phyloP scores from a whole-genome alignment of 2,113 vertebrate species.

The Onychorhynchus coronatus region DNA sequence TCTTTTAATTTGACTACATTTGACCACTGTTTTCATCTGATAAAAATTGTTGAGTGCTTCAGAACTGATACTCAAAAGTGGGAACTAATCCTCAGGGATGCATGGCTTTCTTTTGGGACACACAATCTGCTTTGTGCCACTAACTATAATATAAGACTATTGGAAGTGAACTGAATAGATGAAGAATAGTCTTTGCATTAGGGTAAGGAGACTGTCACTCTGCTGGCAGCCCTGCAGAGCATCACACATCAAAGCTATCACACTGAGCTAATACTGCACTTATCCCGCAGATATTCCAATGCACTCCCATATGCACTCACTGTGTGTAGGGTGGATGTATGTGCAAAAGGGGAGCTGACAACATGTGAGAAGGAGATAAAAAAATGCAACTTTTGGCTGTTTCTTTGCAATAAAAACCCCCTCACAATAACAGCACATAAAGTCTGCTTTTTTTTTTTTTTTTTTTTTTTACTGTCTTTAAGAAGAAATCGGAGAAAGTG shows the following conservation, averaged over 20 bases:
- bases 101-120: neutral
- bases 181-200: slow-evolving; percentile 62
- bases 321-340: neutral
- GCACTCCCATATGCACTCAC: slow-evolving; percentile 22
- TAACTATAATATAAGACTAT: slow-evolving; percentile 39
- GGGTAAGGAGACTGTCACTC: slow-evolving; percentile 53
- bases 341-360: slow-evolving; percentile 24
- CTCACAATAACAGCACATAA: slow-evolving; percentile 31
- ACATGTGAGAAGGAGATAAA: slow-evolving; percentile 52
- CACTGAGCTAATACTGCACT: slow-evolving; percentile 62
- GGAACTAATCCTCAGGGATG: neutral
- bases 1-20: neutral
- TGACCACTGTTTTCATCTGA: neutral
- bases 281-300: slow-evolving; percentile 51
- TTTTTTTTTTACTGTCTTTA: neutral
- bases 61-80: neutral
- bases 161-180: slow-evolving; percentile 46
- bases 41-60: neutral
- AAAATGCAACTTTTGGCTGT: slow-evolving; percentile 43
- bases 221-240: slow-evolving; percentile 61
- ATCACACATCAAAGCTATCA: slow-evolving; percentile 62
- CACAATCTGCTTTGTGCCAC: slow-evolving; percentile 14
- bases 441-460: neutral
- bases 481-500: neutral
- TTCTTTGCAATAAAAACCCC: neutral